phyloP scores from a whole-genome alignment of 2,888 invertebrate species.

The Bombyx huttoni region DNA sequence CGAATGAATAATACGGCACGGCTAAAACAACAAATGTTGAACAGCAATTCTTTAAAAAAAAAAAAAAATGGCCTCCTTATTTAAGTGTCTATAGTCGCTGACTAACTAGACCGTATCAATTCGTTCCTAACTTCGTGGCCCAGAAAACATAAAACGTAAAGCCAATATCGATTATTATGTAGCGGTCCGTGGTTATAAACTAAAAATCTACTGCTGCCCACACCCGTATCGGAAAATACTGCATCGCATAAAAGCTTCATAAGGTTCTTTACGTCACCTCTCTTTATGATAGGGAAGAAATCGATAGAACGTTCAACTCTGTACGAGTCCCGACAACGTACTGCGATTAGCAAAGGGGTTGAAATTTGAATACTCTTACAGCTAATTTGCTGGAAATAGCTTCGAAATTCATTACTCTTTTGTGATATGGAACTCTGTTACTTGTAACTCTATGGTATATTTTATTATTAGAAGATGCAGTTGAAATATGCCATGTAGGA shows the following conservation, averaged over 20 bases:
- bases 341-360: neutral
- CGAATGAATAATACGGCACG: no score
- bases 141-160: neutral
- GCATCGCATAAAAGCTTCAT: constrained; percentile 7
- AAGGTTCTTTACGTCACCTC: constrained; percentile 8
- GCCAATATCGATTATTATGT: neutral
- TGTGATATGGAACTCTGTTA: no score
- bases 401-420: no score
- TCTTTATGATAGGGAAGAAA: constrained; percentile 12
- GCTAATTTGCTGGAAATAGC: neutral
- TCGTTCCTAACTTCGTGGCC: neutral
- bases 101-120: neutral
- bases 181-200: constrained; percentile 1
- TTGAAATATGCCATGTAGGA: no score
- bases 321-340: neutral
- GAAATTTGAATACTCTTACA: neutral
- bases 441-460: no score
- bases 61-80: neutral
- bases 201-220: neutral
- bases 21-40: no score
- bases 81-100: neutral
- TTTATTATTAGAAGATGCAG: no score
- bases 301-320: constrained; percentile 24
- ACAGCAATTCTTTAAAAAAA: no score
- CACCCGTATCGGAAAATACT: constrained; percentile 2